Evolutionary conservation across 2,113 vertebrate genomes (phyloP), one percentile per base, ranked within the genome.

Genomic region (Bufo gargarizans): DNA sequence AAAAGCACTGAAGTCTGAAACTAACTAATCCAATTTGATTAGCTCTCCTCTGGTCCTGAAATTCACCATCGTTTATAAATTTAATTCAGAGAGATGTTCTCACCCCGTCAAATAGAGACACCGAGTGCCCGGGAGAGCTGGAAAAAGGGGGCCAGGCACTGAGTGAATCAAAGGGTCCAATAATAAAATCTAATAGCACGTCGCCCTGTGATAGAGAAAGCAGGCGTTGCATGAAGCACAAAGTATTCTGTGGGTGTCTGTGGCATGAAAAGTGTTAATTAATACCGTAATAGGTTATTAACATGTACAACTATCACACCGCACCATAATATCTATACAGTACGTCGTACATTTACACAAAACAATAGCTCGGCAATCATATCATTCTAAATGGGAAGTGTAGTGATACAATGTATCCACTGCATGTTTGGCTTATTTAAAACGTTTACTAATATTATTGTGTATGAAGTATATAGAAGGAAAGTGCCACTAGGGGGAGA

Each of bases 1-100:
- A 79, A 94, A 90, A 85, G 85, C 92, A 89, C 88, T 78, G 65
- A 90, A 91, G 91, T 91, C 93, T 92, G 92, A 92, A 91, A 91
- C 91, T 90, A 89, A 91, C 91, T 93, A 89, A 92, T 84, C 88
- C 69, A 92, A 90, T 89, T 90, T 9, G 89, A 92, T 92, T 82
- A 91, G 92, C 20, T 89, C 90, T 71, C 80, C 8, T 85, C 92
- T 89, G 90, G 58, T 79, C 76, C 90, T 11, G 55, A 1, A 92
- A 90, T 91, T 86, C 88, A 91, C 90, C 92, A 76, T 90, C 49
- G 47, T 88, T 91, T 89, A 91, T 90, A 58, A 86, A 1, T 71
- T 86, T 86, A 89, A 90, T 76, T 83, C 80, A 55, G 56, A 50
- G 86, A 76, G 87, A 71, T 84, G 69, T 82, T 88, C 72, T 77